Conservation (phyloP, 2,888 invertebrate genomes). For the Diloba caeruleocephala region DNA sequence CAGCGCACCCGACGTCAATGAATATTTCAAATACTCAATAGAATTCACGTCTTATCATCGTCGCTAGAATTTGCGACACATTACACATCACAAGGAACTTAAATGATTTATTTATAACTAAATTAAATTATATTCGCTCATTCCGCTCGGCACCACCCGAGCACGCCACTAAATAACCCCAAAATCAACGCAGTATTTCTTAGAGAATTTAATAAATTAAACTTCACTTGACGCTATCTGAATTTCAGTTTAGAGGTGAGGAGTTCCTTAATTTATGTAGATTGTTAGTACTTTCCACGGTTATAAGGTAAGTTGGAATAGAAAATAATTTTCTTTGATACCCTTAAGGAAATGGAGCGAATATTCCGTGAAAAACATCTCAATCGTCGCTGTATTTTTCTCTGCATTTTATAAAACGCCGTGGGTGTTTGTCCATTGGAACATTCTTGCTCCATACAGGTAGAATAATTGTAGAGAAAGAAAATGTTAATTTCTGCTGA, state of each 20-base stretch:
- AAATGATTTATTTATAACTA: slow-evolving; percentile 40
- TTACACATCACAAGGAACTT: slow-evolving; percentile 12
- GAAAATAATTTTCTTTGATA: slow-evolving; percentile 80
- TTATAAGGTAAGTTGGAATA: slow-evolving; percentile 67
- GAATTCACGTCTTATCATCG: no score
- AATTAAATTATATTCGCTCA: slow-evolving; percentile 46
- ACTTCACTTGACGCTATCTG: slow-evolving; percentile 69
- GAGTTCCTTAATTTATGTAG: slow-evolving; percentile 81
- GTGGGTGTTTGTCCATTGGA: background rate
- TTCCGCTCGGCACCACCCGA: slow-evolving; percentile 23
- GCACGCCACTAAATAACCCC: slow-evolving; percentile 56
- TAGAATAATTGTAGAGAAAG: no score
- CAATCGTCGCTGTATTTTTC: slow-evolving; percentile 19
- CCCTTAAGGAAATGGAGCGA: slow-evolving; percentile 70
- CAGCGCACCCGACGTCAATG: no score
- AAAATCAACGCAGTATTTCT: slow-evolving; percentile 65
- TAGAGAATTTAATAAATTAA: slow-evolving; percentile 70
- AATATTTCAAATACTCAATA: no score
- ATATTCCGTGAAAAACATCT: slow-evolving; percentile 49
- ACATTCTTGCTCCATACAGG: no score
- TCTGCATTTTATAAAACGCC: background rate
- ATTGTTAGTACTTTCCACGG: slow-evolving; percentile 71
- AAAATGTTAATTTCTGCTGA: no score
- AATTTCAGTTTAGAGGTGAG: slow-evolving; percentile 70
- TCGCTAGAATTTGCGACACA: slow-evolving; percentile 1